Evolutionary conservation across 2,797 vertebrate species (phyloP).

Genomic region (Percopsis omiscomaycus): DNA sequence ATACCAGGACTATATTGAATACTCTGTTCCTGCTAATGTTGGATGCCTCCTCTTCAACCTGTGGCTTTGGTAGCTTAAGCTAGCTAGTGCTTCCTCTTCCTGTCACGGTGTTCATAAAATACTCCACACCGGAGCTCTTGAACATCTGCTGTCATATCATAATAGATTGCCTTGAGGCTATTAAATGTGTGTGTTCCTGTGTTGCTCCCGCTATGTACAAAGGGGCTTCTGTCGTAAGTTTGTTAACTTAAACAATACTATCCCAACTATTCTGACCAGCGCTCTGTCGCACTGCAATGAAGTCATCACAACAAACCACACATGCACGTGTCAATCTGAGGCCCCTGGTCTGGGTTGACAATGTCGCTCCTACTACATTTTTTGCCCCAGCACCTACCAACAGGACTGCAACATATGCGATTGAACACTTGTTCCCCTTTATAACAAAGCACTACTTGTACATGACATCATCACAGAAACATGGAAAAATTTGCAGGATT

Average conservation of each 20-base stretch:
- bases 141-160: background rate
- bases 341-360: slow-evolving; percentile 5
- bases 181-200: background rate
- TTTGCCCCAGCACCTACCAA: background rate
- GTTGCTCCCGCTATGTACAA: background rate
- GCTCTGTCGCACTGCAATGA: background rate
- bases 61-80: background rate
- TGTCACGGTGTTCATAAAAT: background rate
- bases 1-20: too few species aligned
- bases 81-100: background rate
- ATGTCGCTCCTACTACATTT: background rate
- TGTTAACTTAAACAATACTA: background rate
- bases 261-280: background rate
- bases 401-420: background rate
- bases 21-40: background rate
- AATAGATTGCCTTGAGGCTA: background rate
- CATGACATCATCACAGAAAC: slow-evolving; percentile 7
- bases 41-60: background rate
- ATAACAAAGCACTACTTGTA: slow-evolving; percentile 1
- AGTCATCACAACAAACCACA: background rate
- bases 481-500: background rate
- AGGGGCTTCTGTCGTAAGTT: background rate
- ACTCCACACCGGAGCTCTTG: background rate
- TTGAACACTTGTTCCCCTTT: background rate
- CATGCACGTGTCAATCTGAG: background rate